Conservation (phyloP, 1,140 invertebrate species). For the Drosophila obscura region DNA sequence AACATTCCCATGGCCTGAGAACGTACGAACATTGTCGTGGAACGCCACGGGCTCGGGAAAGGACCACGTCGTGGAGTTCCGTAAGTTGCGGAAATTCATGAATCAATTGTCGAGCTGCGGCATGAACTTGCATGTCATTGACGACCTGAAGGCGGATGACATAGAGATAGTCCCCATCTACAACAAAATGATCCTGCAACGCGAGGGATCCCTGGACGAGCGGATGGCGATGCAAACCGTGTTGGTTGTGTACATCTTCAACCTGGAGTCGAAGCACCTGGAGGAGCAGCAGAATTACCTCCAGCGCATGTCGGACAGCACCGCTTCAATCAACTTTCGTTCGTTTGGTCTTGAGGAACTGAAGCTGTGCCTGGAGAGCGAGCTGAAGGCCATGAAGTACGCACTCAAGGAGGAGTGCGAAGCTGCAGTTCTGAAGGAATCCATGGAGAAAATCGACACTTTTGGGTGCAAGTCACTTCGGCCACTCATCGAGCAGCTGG, state of each 20-base stretch:
- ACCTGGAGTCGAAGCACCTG: conserved; percentile 21
- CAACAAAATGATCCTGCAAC: conserved; percentile 36
- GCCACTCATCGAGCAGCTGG: too few species aligned
- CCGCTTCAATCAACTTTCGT: not conserved
- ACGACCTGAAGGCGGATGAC: conserved; percentile 54
- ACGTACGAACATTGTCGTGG: conserved; percentile 60
- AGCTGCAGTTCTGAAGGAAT: too few species aligned
- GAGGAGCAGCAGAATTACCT: too few species aligned
- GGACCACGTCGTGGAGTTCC: conserved; percentile 47
- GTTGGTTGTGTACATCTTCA: conserved; percentile 59
- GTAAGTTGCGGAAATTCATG: conserved; percentile 40
- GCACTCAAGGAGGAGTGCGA: too few species aligned
- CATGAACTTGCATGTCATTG: conserved; percentile 59
- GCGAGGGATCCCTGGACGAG: too few species aligned
- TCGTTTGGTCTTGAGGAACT: too few species aligned
- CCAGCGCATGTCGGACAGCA: too few species aligned
- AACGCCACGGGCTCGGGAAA: conserved; percentile 37
- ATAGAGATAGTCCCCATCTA: conserved; percentile 42
- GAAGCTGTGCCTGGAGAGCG: too few species aligned
- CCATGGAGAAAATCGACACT: too few species aligned
- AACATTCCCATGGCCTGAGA: conserved; percentile 65
- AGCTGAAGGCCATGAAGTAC: too few species aligned
- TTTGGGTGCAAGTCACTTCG: too few species aligned
- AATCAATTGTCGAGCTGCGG: conserved; percentile 58
- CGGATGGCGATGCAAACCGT: conserved; percentile 40